Conservation (phyloP, 2,888 invertebrate genomes). For the Onchidella celtica region DNA sequence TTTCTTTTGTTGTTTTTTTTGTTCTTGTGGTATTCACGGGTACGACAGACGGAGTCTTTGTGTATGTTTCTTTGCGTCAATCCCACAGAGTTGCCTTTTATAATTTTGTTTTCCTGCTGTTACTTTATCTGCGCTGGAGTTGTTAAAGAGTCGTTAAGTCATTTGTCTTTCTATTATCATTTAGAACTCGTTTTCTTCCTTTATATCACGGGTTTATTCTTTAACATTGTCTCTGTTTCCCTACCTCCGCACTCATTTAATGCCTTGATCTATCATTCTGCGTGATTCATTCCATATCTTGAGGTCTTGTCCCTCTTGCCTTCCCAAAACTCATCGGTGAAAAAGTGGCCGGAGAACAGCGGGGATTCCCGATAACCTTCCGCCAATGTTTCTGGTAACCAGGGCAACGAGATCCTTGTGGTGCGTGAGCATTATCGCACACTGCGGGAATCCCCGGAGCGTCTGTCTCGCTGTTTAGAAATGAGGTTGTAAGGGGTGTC, state of each 20-base stretch:
- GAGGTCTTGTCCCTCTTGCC: not conserved
- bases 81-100: too few species aligned
- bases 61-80: too few species aligned
- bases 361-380: constrained; percentile 34
- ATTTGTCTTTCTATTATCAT: too few species aligned
- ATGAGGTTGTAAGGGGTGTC: too few species aligned
- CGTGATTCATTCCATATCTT: constrained; percentile 4
- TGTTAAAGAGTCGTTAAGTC: too few species aligned
- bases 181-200: not conserved
- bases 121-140: too few species aligned
- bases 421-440: constrained; percentile 39
- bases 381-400: constrained; percentile 42
- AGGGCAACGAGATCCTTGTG: constrained; percentile 31
- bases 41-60: too few species aligned
- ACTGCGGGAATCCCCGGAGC: constrained; percentile 37
- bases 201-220: not conserved
- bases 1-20: too few species aligned
- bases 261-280: not conserved
- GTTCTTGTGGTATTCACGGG: too few species aligned
- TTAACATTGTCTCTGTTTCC: not conserved
- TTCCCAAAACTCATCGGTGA: not conserved
- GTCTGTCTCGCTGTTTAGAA: not conserved
- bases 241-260: not conserved
- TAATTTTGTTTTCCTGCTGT: too few species aligned
- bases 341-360: not conserved